Conservation (phyloP, 2,797 vertebrate species). For the Thamnophis elegans region DNA sequence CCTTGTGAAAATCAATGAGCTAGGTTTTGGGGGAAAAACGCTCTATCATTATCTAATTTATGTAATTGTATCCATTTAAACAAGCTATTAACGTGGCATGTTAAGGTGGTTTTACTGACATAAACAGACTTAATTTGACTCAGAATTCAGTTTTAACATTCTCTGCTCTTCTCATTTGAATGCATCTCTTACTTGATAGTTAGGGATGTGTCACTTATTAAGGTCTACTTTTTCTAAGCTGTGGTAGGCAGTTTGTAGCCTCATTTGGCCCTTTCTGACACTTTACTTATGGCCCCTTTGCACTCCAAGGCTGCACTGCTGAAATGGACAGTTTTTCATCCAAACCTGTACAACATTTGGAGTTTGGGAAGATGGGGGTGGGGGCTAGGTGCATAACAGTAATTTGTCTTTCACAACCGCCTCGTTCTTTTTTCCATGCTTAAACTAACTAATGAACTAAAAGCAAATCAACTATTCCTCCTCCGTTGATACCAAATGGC, state of each 20-base stretch:
- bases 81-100: background rate
- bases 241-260: background rate
- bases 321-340: background rate
- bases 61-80: conserved; percentile 7
- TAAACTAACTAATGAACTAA: background rate
- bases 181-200: background rate
- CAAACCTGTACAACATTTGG: background rate
- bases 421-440: background rate
- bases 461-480: background rate
- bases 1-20: conserved; percentile 12
- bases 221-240: background rate
- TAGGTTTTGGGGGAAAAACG: background rate
- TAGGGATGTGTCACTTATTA: background rate
- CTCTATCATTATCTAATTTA: background rate
- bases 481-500: background rate
- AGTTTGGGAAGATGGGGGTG: background rate
- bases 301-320: background rate
- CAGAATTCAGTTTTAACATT: conserved; percentile 17
- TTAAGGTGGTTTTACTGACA: background rate
- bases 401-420: background rate
- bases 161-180: background rate
- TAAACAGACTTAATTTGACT: background rate
- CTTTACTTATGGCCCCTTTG: background rate
- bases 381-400: background rate
- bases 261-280: background rate